Evolutionary conservation across 2,113 vertebrate species (phyloP), one percentile per base, ranked within the genome.

Genomic region (Caranx ignobilis): DNA sequence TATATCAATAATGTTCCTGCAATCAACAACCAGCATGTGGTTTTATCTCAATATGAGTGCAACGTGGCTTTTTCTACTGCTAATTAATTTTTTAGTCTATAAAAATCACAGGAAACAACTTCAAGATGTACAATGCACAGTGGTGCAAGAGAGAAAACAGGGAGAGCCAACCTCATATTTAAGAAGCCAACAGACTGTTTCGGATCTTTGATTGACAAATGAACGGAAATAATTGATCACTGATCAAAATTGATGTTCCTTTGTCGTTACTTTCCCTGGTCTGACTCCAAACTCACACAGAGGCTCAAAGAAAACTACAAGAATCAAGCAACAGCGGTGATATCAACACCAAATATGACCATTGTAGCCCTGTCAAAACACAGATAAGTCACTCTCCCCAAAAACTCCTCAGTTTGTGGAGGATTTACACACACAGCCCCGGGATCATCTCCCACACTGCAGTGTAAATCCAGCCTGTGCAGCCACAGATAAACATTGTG

Each of bases 401-500:
- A 66, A 64, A 45, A 39, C n/a, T 48, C 68, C 65, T 70, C 62
- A 11, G 61, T 50, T 26, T 72, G 50, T 72, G 18, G 26, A 39
- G 41, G 63, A 77, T 83, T 82, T 74, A 63, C 41, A 72, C 39
- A 56, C n/a, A 59, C 34, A 34, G 43, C 18, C 54, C 21, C 62
- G n/a, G 75, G 66, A 84, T 84, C 45, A 62, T 71, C 68, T 80
- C 52, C 48, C 31, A 11, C 39, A 56, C 47, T 13, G 45, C 39
- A 0, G 31, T 18, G 37, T 79, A 88, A 88, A 89, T 85, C 81
- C 84, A 39, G 71, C 50, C 75, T 87, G 84, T 74, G 37, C 50
- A 61, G 73, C 76, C 75, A 39, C 71, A 87, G 84, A 84, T 84
- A 88, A 81, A 43, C 66, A 6, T 43, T 2, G 34, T 19, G 67